Conservation (phyloP, 2,888 invertebrate species). For the Stictocephala bisonia region DNA sequence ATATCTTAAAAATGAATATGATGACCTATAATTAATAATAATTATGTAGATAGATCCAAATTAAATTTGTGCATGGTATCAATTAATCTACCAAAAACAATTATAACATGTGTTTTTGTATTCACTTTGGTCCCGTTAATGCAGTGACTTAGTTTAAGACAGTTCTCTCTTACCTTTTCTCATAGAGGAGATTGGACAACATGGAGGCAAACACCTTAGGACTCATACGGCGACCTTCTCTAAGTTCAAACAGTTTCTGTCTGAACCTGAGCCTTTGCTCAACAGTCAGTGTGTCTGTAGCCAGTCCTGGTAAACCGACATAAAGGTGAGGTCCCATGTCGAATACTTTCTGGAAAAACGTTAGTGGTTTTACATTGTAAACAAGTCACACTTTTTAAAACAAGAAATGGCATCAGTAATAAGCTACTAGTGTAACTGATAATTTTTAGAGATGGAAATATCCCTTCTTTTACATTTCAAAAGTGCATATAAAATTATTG, state of each 20-base stretch:
- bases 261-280: constrained; percentile 90
- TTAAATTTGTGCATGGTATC: no score
- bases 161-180: constrained; percentile 78
- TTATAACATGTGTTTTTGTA: no score
- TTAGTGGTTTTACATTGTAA: background rate
- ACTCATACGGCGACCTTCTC: constrained; percentile 90
- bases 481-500: no score
- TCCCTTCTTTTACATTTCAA: background rate
- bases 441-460: background rate
- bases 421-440: background rate
- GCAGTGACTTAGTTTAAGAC: no score
- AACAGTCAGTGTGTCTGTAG: constrained; percentile 96
- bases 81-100: no score
- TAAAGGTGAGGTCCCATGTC: constrained; percentile 91
- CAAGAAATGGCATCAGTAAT: no score
- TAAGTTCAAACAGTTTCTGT: constrained; percentile 93
- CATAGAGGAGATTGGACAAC: constrained; percentile 95
- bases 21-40: no score
- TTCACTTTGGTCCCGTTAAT: no score
- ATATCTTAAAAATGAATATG: no score
- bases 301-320: constrained; percentile 94
- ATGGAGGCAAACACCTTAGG: constrained; percentile 93
- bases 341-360: constrained; percentile 81
- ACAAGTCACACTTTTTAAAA: no score
- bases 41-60: no score